Conservation (phyloP, 2,888 invertebrate species). For the Ennomos fuscantarius region DNA sequence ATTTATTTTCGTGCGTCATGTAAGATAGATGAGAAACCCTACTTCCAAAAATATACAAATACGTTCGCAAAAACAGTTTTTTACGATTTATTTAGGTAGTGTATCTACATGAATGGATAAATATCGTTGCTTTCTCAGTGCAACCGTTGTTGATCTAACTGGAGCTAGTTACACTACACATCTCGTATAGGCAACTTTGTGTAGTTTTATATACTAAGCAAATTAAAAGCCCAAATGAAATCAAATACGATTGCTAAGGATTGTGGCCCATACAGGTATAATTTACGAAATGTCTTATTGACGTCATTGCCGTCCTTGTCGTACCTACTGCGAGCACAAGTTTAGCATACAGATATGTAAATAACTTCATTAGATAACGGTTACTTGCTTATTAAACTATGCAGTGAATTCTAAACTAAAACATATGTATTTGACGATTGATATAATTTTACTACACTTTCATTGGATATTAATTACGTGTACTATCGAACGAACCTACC, state of each 20-base stretch:
- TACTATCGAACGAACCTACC: no score
- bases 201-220: slow-evolving; percentile 18
- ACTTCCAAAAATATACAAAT: no score
- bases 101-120: background rate
- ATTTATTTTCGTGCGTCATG: no score
- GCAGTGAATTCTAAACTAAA: slow-evolving; percentile 2
- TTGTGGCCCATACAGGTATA: slow-evolving; percentile 33
- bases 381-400: slow-evolving; percentile 18
- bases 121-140: slow-evolving; percentile 17
- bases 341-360: slow-evolving; percentile 30
- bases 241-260: slow-evolving; percentile 35
- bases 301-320: slow-evolving; percentile 41
- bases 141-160: background rate
- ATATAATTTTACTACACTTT: background rate
- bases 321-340: slow-evolving; percentile 24
- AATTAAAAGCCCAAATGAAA: slow-evolving; percentile 33
- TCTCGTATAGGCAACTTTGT: slow-evolving; percentile 15
- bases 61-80: no score
- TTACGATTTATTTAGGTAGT: no score
- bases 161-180: slow-evolving; percentile 14
- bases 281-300: slow-evolving; percentile 39
- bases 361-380: slow-evolving; percentile 36
- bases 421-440: slow-evolving; percentile 4
- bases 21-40: no score
- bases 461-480: background rate